Conservation (phyloP, 1,140 invertebrate genomes). For the Cardiocondyla obscurior region DNA sequence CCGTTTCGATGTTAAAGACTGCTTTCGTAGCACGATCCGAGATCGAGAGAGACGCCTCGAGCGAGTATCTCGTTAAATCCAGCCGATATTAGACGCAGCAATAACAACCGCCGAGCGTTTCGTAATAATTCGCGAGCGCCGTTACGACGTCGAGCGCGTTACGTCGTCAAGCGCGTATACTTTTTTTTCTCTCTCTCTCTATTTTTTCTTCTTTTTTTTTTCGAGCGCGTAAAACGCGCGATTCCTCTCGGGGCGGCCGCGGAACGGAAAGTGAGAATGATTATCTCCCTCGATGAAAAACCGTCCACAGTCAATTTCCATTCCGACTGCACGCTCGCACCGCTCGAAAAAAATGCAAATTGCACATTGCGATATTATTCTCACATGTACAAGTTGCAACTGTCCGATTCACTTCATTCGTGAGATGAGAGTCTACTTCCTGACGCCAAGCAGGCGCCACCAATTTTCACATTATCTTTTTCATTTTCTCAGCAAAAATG, state of each 20-base stretch:
- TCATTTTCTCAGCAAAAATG: not conserved
- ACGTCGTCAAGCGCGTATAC: conserved; percentile 1
- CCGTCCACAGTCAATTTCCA: not conserved
- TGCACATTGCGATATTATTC: not conserved
- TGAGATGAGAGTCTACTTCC: not conserved
- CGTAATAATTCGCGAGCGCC: conserved; percentile 25
- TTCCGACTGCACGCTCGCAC: not conserved
- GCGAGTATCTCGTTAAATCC: conserved; percentile 49
- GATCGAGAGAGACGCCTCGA: conserved; percentile 45
- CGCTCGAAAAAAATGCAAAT: conserved; percentile 6
- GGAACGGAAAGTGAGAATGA: conserved; percentile 11
- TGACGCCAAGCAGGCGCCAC: not conserved
- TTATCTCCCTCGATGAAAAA: conserved; percentile 32
- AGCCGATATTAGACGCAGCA: conserved; percentile 42
- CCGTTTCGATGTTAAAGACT: not conserved
- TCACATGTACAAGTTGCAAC: not conserved
- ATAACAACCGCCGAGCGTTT: conserved; percentile 62
- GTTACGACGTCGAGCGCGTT: conserved; percentile 11
- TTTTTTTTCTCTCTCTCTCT: not conserved
- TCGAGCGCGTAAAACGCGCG: not conserved
- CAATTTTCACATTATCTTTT: not conserved
- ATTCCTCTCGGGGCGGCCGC: not conserved
- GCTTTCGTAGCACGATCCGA: conserved; percentile 9
- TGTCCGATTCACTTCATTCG: not conserved
- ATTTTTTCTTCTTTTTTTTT: not conserved